Percentiles rank a stretch among this genome's conserved stretches.
These are phyloP conservation scores for Chrysocyon brachyurus DNA, from an alignment of 2,797 vertebrate species.

Conservation along the genomic window DNA sequence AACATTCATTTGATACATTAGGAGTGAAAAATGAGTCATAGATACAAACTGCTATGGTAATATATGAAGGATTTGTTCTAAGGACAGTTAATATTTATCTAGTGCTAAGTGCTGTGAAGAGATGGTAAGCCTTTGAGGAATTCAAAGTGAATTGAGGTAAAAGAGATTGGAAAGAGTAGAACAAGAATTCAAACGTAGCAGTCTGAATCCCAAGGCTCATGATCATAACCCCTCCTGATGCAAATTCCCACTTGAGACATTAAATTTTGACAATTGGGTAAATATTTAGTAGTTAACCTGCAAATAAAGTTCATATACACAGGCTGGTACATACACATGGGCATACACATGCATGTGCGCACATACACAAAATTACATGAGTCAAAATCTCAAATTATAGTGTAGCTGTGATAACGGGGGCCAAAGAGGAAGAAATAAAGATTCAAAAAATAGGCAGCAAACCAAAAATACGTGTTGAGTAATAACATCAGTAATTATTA, in stretches of 20 bases:
- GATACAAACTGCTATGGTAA: background rate
- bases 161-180: background rate
- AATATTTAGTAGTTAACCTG: background rate
- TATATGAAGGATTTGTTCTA: background rate
- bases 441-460: background rate
- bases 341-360: accelerated
- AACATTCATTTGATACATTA: background rate
- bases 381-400: conserved; percentile 21
- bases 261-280: background rate
- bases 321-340: background rate
- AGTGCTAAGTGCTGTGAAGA: background rate
- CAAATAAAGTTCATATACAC: background rate
- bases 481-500: conserved; percentile 62
- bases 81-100: background rate
- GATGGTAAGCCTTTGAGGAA: background rate
- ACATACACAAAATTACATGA: background rate
- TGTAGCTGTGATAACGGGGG: background rate
- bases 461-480: conserved; percentile 57
- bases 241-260: background rate
- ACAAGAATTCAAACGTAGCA: background rate
- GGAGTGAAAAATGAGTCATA: background rate
- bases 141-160: background rate
- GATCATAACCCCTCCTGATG: background rate
- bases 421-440: background rate
- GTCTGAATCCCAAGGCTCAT: background rate